Evolutionary conservation across 2,797 vertebrate genomes (phyloP), one percentile per base, ranked within the genome.

Genomic region (Propithecus deckenii): DNA sequence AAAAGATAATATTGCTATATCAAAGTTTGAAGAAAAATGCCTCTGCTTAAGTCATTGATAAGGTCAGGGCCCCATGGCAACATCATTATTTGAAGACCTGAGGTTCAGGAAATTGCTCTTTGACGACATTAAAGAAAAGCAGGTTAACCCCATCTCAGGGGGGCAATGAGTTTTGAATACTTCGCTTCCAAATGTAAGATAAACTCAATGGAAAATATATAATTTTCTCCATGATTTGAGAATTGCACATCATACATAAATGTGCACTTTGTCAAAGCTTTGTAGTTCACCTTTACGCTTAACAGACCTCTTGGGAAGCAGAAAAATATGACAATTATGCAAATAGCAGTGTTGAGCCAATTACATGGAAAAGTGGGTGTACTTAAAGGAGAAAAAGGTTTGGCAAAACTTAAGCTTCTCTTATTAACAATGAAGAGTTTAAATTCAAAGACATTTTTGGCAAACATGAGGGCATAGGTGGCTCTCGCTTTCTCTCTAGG

Each of bases 291-390:
- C 96, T 97, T 97, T 97, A 96, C 8, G 46, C 71, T 97, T 97
- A 91, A 95, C 75, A 97, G 94, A 93, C 94, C 96, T 95, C 96
- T 96, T 59, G 91, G 97, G 96, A 97, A 90, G 93, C 84, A 97
- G 89, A 95, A 97, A 96, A 98, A 97, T 92, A 97, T 96, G 97
- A 94, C 97, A 95, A 96, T 98, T 97, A 97, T 97, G 96, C 94
- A 97, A 98, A 98, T 95, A 96, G 95, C 78, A 96, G 80, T 89
- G 79, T 89, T 94, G 95, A 95, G 81, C 91, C 95, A 97, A 94
- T 97, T 97, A 97, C 91, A 90, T 69, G 83, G 78, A 94, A 97
- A 97, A 93, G 83, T 94, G 89, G 96, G 92, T 96, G 71, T 95
- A 94, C 93, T 96, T 96, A 94, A 95, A 84, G 90, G 4, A 43